Base-by-base conservation (phyloP, 2,113 vertebrate genomes). In the Aplodontia rufa region DNA sequence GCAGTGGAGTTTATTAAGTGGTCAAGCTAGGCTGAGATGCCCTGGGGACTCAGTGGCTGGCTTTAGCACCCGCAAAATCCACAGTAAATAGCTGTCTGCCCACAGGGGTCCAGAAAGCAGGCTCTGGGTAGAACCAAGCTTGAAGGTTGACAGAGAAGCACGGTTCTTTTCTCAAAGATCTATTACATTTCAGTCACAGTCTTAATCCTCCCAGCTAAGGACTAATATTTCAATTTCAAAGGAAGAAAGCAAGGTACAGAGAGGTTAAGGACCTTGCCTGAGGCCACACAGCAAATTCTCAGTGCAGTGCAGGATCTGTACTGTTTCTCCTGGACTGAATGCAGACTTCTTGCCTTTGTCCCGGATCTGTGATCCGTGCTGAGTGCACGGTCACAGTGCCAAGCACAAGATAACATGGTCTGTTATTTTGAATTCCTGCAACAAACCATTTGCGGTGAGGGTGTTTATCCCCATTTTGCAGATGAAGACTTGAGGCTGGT, bases 1-100 rank as follows among this genome's bases (percentile, higher is more conserved):
- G 8, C 17, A 6, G 6, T n/a, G 74, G 58, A 16, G 47, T 7
- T 45, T 28, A 35, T 47, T 40, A 28, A 80, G n/a, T 12, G 1
- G 53, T 85, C n/a, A 2, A 4, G 13, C 16, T 14, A 19, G 42
- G 6, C 1, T 2, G 10, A 32, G 26, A 3, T 14, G 62, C 49
- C 49, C 24, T 0, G 1, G 42, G 12, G 42, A 19, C 37, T 53
- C 26, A 37, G 0, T 28, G 3, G n/a, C 66, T 45, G 3, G 42
- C 42, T 37, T 60, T 19, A 5, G 58, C 3, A 4, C 58, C 75
- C 68, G 42, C 13, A 58, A 68, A 72, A 45, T 2, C 79, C 55
- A 11, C 8, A 35, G 53, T 24, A 11, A 58, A 60, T 26, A 11
- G 19, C 68, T 37, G 16, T 62, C 68, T 74, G 71, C 35, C 11